Evolutionary conservation across 2,888 invertebrate genomes (phyloP).

Genomic region (Dendrolimus houi): DNA sequence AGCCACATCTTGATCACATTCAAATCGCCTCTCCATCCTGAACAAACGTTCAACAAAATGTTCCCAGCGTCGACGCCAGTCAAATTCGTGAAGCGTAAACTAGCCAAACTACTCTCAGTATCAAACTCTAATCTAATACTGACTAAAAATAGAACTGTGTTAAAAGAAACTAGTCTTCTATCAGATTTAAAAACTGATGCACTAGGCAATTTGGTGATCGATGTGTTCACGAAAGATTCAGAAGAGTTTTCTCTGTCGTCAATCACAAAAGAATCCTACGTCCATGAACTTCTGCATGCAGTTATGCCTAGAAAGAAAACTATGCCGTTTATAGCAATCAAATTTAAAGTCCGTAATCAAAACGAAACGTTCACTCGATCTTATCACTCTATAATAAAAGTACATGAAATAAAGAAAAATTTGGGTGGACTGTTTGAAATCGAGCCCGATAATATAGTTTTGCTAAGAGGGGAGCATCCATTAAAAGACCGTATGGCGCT

Average conservation of each 20-base stretch:
- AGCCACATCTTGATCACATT: conserved; percentile 60
- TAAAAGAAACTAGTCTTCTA: conserved; percentile 51
- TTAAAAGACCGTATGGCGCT: conserved; percentile 59
- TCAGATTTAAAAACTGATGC: conserved; percentile 56
- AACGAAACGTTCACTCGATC: conserved; percentile 67
- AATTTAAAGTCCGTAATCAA: conserved; percentile 58
- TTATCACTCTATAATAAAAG: conserved; percentile 66
- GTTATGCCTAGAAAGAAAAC: conserved; percentile 53
- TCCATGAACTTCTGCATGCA: conserved; percentile 54
- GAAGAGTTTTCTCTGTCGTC: conserved; percentile 51
- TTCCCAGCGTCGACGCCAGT: conserved; percentile 60
- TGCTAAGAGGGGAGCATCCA: conserved; percentile 61
- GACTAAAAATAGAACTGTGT: conserved; percentile 57
- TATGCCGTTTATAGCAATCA: conserved; percentile 64
- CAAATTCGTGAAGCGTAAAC: conserved; percentile 59
- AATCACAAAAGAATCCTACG: conserved; percentile 59
- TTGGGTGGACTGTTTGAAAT: conserved; percentile 76
- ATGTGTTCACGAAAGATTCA: conserved; percentile 62
- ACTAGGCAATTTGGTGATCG: conserved; percentile 53
- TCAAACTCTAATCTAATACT: conserved; percentile 53
- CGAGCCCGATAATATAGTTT: conserved; percentile 59
- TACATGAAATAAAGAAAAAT: conserved; percentile 78
- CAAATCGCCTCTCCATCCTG: conserved; percentile 52
- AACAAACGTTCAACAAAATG: conserved; percentile 57
- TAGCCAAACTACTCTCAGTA: conserved; percentile 54